These are phyloP conservation scores for Nautilus pompilius DNA, from an alignment of 1,140 invertebrate species.

Conservation along the genomic window DNA sequence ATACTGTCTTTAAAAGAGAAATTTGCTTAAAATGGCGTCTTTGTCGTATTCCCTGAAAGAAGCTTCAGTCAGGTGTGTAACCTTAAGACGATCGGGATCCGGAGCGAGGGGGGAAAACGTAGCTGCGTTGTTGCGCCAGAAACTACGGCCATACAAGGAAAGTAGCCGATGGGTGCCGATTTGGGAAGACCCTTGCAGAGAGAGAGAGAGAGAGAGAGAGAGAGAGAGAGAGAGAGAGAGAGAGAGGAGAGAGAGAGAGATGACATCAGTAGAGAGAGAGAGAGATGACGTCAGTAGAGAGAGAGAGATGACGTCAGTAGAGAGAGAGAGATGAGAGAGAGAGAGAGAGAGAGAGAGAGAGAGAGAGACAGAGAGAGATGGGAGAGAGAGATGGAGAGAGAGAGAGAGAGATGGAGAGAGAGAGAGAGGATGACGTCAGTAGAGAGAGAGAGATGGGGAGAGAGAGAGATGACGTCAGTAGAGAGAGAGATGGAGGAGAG, in stretches of 20 bases:
- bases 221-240: not conserved
- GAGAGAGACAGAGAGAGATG: not conserved
- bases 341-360: not conserved
- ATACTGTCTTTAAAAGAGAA: no score
- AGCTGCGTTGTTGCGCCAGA: no score
- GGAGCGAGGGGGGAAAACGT: no score
- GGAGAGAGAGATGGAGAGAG: not conserved
- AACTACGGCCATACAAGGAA: no score
- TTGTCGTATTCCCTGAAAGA: no score
- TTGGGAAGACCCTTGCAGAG: not conserved
- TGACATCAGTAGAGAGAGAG: not conserved
- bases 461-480: not conserved
- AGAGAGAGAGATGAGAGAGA: not conserved
- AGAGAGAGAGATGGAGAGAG: not conserved
- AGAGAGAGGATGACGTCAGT: not conserved
- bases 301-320: not conserved
- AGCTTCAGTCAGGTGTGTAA: no score
- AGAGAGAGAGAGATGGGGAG: conserved; percentile 2
- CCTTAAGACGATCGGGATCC: no score
- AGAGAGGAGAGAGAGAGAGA: not conserved
- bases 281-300: not conserved
- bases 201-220: not conserved
- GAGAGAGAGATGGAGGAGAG: not conserved
- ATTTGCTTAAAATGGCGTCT: no score
- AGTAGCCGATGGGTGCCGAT: no score